These are phyloP conservation scores for Fulmarus glacialis DNA, from an alignment of 2,113 vertebrate species.

Conservation along the genomic window DNA sequence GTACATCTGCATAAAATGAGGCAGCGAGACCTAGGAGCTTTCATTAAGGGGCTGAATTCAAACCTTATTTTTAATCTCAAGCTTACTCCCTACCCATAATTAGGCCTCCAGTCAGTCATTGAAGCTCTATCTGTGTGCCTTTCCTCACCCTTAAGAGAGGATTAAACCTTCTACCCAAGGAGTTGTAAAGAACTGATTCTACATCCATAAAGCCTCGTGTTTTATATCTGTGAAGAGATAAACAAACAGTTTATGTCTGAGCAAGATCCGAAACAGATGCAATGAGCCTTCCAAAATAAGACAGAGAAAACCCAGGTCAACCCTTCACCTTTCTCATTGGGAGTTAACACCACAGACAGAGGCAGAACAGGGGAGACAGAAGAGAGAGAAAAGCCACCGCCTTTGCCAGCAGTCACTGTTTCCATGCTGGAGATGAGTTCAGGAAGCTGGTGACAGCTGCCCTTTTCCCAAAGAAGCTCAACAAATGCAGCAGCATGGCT, in stretches of 20 bases:
- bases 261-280: neutral
- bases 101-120: slow-evolving; percentile 29
- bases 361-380: neutral
- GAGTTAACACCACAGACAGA: neutral
- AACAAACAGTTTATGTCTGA: neutral
- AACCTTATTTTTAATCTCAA: slow-evolving; percentile 37
- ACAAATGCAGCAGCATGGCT: neutral
- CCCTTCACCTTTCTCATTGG: neutral
- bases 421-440: neutral
- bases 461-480: neutral
- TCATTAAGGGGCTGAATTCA: slow-evolving; percentile 40
- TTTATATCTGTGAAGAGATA: neutral
- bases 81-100: neutral
- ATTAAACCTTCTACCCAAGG: slow-evolving; percentile 24
- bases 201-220: neutral
- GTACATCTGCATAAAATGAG: slow-evolving; percentile 39
- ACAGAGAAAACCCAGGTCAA: neutral
- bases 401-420: neutral
- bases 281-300: neutral
- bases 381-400: neutral
- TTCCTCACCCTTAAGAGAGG: neutral
- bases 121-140: neutral
- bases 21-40: neutral
- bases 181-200: slow-evolving; percentile 11
- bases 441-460: neutral